Percentiles rank a stretch among this genome's conserved stretches.
phyloP scores from a whole-genome alignment of 1,140 invertebrate genomes.

The Linepithema humile region DNA sequence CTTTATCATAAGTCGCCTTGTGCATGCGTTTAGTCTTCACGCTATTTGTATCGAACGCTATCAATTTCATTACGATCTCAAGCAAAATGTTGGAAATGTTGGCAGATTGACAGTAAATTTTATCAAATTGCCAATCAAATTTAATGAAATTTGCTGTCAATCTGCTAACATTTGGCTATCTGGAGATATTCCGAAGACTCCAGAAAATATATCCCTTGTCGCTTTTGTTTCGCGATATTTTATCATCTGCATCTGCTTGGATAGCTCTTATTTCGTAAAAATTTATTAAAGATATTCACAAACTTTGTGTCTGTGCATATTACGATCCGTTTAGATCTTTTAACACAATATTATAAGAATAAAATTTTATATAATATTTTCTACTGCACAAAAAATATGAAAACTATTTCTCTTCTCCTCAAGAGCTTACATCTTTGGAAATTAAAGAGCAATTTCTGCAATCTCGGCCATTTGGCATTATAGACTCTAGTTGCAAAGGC shows the following conservation, averaged over 20 bases:
- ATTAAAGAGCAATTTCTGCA: background rate
- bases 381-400: too few relatives aligned
- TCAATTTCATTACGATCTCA: slow-evolving; percentile 5
- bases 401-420: too few relatives aligned
- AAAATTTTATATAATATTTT: too few relatives aligned
- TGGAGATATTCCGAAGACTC: background rate
- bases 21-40: background rate
- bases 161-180: too few relatives aligned
- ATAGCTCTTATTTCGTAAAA: background rate
- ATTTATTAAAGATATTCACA: too few relatives aligned
- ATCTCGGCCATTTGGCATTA: background rate
- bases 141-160: too few relatives aligned
- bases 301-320: too few relatives aligned
- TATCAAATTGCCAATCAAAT: too few relatives aligned
- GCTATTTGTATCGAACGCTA: background rate
- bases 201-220: background rate
- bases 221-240: background rate
- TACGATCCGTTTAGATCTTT: too few relatives aligned
- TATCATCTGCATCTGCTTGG: background rate
- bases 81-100: background rate
- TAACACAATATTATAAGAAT: too few relatives aligned
- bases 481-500: background rate
- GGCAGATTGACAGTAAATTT: too few relatives aligned
- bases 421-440: too few relatives aligned
- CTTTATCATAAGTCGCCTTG: background rate